These are phyloP conservation scores for Prietella phreatophila DNA, from an alignment of 2,113 vertebrate genomes.

Conservation along the genomic window DNA sequence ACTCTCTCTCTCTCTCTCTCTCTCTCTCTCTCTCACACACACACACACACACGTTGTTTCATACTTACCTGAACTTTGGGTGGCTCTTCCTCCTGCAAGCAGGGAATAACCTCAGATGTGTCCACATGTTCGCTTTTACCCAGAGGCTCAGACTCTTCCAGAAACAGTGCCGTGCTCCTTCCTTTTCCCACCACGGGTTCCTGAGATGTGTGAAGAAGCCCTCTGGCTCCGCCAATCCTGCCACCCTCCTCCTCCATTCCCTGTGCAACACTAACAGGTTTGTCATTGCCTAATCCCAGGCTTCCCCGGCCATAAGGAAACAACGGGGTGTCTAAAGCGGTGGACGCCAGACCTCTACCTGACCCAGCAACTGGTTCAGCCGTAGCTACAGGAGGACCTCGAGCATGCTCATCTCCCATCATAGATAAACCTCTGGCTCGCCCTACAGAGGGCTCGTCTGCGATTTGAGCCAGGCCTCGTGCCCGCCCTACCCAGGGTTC, in stretches of 20 bases:
- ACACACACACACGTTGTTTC: too few relatives aligned
- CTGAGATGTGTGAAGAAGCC: slow-evolving; percentile 43
- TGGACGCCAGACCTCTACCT: not conserved
- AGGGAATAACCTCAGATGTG: slow-evolving; percentile 15
- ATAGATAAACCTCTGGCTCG: slow-evolving; percentile 48
- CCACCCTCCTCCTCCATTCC: slow-evolving; percentile 36
- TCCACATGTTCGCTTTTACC: not conserved
- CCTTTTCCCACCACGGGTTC: slow-evolving; percentile 52
- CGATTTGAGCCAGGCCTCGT: not conserved
- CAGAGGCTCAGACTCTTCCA: slow-evolving; percentile 6
- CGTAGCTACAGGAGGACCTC: slow-evolving; percentile 30
- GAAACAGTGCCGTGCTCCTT: slow-evolving; percentile 38
- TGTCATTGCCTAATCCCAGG: slow-evolving; percentile 13
- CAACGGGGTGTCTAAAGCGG: not conserved
- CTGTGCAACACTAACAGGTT: slow-evolving; percentile 48
- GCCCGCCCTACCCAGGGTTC: slow-evolving; percentile 8
- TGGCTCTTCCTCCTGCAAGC: slow-evolving; percentile 19
- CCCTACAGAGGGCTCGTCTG: slow-evolving; percentile 29
- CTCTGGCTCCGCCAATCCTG: slow-evolving; percentile 53
- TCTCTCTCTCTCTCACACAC: too few relatives aligned
- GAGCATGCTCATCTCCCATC: slow-evolving; percentile 25
- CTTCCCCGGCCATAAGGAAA: slow-evolving; percentile 23
- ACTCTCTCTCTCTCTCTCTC: too few relatives aligned
- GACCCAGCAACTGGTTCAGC: not conserved
- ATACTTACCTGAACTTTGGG: slow-evolving; percentile 18